Percentiles rank a stretch among this genome's conserved stretches.
These are phyloP conservation scores for Trachops cirrhosus DNA, from an alignment of 2,797 vertebrate species.

Conservation along the genomic window DNA sequence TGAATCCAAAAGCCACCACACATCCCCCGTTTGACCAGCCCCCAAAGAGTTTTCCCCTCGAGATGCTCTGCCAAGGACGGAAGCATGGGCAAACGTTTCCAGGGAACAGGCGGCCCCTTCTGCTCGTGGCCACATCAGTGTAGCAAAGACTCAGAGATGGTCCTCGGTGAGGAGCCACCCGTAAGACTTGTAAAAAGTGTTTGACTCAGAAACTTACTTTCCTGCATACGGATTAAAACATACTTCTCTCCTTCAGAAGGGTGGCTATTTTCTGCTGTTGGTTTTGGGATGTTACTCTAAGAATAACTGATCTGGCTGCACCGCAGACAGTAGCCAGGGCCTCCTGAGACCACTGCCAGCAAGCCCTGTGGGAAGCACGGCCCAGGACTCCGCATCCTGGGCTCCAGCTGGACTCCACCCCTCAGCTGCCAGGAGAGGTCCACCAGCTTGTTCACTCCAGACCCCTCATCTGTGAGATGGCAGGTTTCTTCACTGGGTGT, in stretches of 20 bases:
- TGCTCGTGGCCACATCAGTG: rapidly evolving
- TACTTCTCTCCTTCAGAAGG: background rate
- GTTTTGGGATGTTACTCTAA: background rate
- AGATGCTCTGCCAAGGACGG: background rate
- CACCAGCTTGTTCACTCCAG: rapidly evolving
- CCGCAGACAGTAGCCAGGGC: background rate
- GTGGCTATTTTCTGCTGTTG: background rate
- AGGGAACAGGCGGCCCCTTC: rapidly evolving
- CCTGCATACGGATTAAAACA: background rate
- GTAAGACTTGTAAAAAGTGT: background rate
- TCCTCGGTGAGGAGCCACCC: rapidly evolving
- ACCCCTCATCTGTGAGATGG: background rate
- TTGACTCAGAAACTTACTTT: background rate
- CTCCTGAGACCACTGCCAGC: rapidly evolving
- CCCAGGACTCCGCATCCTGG: no score
- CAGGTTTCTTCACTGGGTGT: rapidly evolving
- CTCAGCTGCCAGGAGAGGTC: rapidly evolving
- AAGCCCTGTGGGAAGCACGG: rapidly evolving
- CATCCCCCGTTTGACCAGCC: rapidly evolving
- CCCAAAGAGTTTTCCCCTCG: background rate
- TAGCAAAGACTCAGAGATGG: background rate
- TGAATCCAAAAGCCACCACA: background rate
- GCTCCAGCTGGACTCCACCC: rapidly evolving
- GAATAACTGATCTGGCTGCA: background rate
- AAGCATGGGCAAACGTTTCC: rapidly evolving